These are phyloP conservation scores for Polia nebulosa DNA, from an alignment of 2,888 invertebrate genomes.

Conservation along the genomic window DNA sequence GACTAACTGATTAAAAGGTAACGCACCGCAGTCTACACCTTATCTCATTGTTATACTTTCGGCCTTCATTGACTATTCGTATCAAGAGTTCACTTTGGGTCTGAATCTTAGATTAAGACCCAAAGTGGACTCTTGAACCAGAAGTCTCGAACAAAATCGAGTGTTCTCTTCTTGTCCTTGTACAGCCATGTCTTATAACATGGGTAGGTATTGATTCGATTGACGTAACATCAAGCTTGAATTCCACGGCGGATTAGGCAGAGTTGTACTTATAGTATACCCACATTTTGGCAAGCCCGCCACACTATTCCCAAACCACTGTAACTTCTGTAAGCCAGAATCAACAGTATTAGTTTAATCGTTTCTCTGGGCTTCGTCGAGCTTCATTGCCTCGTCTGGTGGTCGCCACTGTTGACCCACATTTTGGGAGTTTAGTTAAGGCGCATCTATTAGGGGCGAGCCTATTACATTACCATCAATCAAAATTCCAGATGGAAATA, in stretches of 20 bases:
- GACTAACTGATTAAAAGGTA: background rate
- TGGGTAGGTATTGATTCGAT: background rate
- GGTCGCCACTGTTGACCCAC: too few species aligned
- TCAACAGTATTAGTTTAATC: too few species aligned
- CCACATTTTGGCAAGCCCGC: too few species aligned
- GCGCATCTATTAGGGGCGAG: background rate
- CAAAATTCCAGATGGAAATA: background rate
- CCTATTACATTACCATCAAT: background rate
- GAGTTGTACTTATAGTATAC: background rate
- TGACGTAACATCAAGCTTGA: background rate
- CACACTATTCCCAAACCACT: too few species aligned
- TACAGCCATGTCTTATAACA: too few species aligned
- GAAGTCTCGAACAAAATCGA: background rate
- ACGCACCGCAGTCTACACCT: background rate
- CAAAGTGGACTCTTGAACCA: background rate
- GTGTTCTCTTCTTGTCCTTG: background rate
- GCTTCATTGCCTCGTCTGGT: too few species aligned
- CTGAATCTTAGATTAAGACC: too few species aligned
- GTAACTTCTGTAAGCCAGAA: too few species aligned
- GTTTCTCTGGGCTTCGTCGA: too few species aligned
- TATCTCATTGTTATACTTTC: background rate
- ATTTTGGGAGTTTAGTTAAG: background rate
- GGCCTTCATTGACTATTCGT: constrained; percentile 4
- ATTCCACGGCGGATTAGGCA: background rate
- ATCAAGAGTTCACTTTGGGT: too few species aligned